These are phyloP conservation scores for Drosophila serrata DNA, from an alignment of 1,140 invertebrate genomes.

Conservation along the genomic window DNA sequence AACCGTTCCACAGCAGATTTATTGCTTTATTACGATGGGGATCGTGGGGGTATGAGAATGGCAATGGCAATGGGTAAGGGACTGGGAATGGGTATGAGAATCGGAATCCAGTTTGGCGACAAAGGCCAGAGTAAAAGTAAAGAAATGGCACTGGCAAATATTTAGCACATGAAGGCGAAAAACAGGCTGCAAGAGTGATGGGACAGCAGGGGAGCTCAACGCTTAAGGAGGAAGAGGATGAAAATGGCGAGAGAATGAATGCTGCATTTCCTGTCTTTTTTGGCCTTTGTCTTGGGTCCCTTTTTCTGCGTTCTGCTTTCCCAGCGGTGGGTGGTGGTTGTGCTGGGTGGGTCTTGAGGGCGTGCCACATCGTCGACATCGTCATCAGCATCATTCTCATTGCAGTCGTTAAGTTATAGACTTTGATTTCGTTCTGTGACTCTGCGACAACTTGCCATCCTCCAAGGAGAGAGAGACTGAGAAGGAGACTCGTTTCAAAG, in stretches of 20 bases:
- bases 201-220: background rate
- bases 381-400: slow-evolving; percentile 34
- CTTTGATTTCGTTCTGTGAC: slow-evolving; percentile 60
- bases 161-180: slow-evolving; percentile 53
- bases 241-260: slow-evolving; percentile 59
- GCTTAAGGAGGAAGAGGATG: background rate
- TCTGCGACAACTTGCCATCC: slow-evolving; percentile 22
- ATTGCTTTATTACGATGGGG: slow-evolving; percentile 66
- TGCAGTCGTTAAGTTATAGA: slow-evolving; percentile 62
- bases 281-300: slow-evolving; percentile 50
- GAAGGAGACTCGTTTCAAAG: slow-evolving; percentile 27
- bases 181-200: slow-evolving; percentile 10
- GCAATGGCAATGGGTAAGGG: slow-evolving; percentile 25
- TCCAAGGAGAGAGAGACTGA: slow-evolving; percentile 4
- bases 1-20: slow-evolving; percentile 55
- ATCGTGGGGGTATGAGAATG: slow-evolving; percentile 23
- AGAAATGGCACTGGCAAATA: slow-evolving; percentile 60
- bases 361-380: slow-evolving; percentile 30
- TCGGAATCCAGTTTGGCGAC: slow-evolving; percentile 51
- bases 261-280: slow-evolving; percentile 71
- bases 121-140: slow-evolving; percentile 53
- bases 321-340: slow-evolving; percentile 3
- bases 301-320: slow-evolving; percentile 40
- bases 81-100: slow-evolving; percentile 27
- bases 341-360: slow-evolving; percentile 30